Evolutionary conservation across 2,113 vertebrate genomes (phyloP).

Genomic region (Marmota monax): DNA sequence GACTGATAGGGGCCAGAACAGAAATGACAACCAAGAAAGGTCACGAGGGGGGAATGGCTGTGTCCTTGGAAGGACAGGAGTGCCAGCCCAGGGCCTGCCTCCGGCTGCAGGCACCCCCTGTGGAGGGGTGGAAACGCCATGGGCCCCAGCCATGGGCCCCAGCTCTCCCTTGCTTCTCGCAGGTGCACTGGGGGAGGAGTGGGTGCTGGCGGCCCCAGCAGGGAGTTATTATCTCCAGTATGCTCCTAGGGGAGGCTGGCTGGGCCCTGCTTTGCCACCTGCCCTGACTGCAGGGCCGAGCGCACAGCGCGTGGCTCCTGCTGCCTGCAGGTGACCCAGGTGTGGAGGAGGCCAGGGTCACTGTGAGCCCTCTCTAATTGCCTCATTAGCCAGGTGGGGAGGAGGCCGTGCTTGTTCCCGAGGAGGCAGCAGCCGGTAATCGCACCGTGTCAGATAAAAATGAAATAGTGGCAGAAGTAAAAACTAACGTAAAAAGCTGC

Average conservation of each 20-base stretch:
- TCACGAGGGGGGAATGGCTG: too few relatives aligned
- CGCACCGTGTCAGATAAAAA: constrained; percentile 1
- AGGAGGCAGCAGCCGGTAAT: constrained; percentile 52
- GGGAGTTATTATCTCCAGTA: neutral
- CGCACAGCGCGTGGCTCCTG: too few relatives aligned
- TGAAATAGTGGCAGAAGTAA: constrained; percentile 45
- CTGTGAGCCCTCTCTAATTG: constrained; percentile 55
- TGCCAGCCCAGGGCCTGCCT: too few relatives aligned
- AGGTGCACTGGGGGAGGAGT: too few relatives aligned
- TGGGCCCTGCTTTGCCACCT: constrained; percentile 36
- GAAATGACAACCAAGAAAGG: too few relatives aligned
- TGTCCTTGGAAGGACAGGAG: too few relatives aligned
- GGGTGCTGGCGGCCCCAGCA: neutral
- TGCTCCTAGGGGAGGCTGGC: constrained; percentile 41
- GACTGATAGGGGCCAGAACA: too few relatives aligned
- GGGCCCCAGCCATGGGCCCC: too few relatives aligned
- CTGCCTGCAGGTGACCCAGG: constrained; percentile 75
- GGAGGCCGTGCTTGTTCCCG: constrained; percentile 12
- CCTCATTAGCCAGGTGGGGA: constrained; percentile 70
- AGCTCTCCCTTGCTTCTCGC: too few relatives aligned
- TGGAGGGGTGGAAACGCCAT: too few relatives aligned
- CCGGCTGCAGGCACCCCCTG: too few relatives aligned
- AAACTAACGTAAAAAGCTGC: constrained; percentile 49
- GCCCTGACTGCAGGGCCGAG: too few relatives aligned
- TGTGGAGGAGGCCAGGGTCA: constrained; percentile 60